Conservation (phyloP, 2,888 invertebrate genomes). For the Cylindroiulus punctatus region DNA sequence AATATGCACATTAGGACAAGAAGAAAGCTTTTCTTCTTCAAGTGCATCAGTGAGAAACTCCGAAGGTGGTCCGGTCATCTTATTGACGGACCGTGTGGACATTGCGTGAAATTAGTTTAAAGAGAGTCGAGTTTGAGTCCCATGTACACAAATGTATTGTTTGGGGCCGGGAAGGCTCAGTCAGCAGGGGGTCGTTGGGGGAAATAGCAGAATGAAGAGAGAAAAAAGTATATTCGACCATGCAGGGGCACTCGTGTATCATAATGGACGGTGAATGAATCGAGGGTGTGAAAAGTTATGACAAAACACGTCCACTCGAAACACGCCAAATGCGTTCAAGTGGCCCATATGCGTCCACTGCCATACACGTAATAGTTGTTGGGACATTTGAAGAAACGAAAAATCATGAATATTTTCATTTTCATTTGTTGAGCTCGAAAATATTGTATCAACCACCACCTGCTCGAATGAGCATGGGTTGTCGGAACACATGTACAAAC, state of each 20-base stretch:
- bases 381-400: conserved; percentile 22
- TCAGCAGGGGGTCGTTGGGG: not conserved
- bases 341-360: conserved; percentile 25
- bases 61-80: conserved; percentile 44
- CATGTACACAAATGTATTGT: not conserved
- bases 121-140: not conserved
- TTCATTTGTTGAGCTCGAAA: not conserved
- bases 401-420: not conserved
- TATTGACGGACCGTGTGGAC: conserved; percentile 13
- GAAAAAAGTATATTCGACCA: not conserved
- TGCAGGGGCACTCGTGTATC: conserved; percentile 32
- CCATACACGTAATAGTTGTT: not conserved
- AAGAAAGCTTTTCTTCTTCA: not conserved
- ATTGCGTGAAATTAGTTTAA: conserved; percentile 11
- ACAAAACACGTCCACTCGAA: conserved; percentile 43
- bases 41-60: not conserved
- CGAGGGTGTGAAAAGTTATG: conserved; percentile 47
- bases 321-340: conserved; percentile 2
- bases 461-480: not conserved
- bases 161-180: not conserved
- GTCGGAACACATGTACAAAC: too few species aligned
- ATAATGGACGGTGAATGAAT: conserved; percentile 35
- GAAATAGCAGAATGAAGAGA: not conserved
- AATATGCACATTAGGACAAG: not conserved
- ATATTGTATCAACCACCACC: not conserved